phyloP scores from a whole-genome alignment of 2,888 invertebrate species.

The Nineta flava region DNA sequence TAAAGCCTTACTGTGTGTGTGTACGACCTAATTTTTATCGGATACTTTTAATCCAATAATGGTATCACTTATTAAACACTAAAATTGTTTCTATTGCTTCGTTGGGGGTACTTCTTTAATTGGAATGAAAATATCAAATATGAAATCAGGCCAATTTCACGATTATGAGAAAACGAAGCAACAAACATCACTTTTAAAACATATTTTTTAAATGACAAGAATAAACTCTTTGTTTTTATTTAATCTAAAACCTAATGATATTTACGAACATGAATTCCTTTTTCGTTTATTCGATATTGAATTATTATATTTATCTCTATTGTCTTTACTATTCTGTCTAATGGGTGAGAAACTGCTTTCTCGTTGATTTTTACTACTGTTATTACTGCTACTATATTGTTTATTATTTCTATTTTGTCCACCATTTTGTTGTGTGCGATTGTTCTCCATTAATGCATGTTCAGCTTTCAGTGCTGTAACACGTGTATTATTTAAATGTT shows the following conservation, averaged over 20 bases:
- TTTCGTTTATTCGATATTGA: neutral
- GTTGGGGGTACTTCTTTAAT: too few relatives aligned
- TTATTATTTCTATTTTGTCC: neutral
- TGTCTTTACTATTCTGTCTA: slow-evolving; percentile 1
- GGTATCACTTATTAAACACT: too few relatives aligned
- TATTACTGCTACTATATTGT: neutral
- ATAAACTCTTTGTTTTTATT: too few relatives aligned
- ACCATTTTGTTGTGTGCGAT: neutral
- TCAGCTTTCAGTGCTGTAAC: neutral
- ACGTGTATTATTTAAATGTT: neutral
- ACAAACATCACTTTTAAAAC: too few relatives aligned
- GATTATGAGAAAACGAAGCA: too few relatives aligned
- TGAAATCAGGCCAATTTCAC: too few relatives aligned
- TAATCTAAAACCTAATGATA: neutral
- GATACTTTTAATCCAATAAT: too few relatives aligned
- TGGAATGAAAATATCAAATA: too few relatives aligned
- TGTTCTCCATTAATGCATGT: neutral
- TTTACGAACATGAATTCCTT: neutral
- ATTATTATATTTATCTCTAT: neutral
- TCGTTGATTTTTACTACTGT: neutral
- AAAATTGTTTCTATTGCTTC: too few relatives aligned
- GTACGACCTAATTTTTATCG: too few relatives aligned
- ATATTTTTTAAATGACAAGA: too few relatives aligned
- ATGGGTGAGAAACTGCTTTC: slow-evolving; percentile 1
- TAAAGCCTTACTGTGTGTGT: too few relatives aligned